Base-by-base conservation (phyloP, 2,797 vertebrate species). In the Margarornis squamiger region DNA sequence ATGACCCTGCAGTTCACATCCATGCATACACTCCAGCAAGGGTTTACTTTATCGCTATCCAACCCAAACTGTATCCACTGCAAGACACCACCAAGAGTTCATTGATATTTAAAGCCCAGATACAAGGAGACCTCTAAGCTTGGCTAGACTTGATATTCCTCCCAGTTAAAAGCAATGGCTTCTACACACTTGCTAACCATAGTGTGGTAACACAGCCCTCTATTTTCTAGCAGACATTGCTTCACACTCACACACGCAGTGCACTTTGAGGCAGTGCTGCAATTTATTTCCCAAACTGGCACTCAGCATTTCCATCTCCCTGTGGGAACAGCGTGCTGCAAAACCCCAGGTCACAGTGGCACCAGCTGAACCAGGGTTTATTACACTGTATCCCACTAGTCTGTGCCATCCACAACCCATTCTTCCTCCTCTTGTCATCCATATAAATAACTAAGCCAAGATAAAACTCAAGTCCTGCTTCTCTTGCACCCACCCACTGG, bases 171-270 rank as follows among this genome's bases (percentile, higher is more conserved):
- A 89, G 18, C 51, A 55, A 12, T 23, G 21, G 39, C 39, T 87
- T 86, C 46, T 43, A 18, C 3, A 0, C 0, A 0, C 41, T 66
- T 51, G 38, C 36, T 58, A 72, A 68, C 54, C 54, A 16, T 0
- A 0, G 63, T 18, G 19, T 26, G 24, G 7, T 14, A 71, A 32
- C 62, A 74, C 46, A 17, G 24, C n/a, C n/a, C 21, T 39, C 21
- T 62, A 13, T 51, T 70, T 86, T 59, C 36, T 65, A 55, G 58
- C 27, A 65, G 66, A 39, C 27, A 74, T 67, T n/a, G 46, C 36
- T 63, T 36, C 58, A 12, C 2, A 14, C 22, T 86, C 39, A 12
- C 66, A 70, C 27, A 75, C 27, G 43, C 1, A 0, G 27, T 4
- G 19, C 21, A 45, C 68, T 81, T 79, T 12, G 54, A 73, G 55